A percentile compares a stretch with the other conserved stretches of the same genome.
phyloP scores from a whole-genome alignment of 2,888 invertebrate genomes.

The Ophion slaviceki region DNA sequence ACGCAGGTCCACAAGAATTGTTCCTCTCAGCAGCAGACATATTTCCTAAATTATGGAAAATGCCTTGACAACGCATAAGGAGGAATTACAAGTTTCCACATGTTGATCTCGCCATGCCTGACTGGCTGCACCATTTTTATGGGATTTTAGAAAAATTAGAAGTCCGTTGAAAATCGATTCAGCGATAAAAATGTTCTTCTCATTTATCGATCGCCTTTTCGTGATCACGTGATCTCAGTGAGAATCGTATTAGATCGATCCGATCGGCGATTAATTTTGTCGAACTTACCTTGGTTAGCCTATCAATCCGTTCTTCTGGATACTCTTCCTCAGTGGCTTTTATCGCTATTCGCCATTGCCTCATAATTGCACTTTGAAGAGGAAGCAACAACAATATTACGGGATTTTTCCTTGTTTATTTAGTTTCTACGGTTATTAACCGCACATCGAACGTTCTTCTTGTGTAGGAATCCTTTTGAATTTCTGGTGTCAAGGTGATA shows the following conservation, averaged over 20 bases:
- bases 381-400: conserved; percentile 4
- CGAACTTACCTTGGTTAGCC: conserved; percentile 3
- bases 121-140: background rate
- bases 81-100: background rate
- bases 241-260: conserved; percentile 9
- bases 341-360: background rate
- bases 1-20: background rate
- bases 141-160: background rate
- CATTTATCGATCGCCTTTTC: background rate
- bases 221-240: background rate
- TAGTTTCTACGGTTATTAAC: background rate
- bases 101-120: background rate
- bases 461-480: conserved; percentile 58
- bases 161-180: background rate
- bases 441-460: conserved; percentile 22
- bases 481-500: conserved; percentile 68
- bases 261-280: conserved; percentile 11
- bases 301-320: conserved; percentile 23
- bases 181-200: background rate
- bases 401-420: conserved; percentile 17
- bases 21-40: background rate
- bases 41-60: background rate
- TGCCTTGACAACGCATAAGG: background rate
- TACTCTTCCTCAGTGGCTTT: conserved; percentile 1
- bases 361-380: background rate